Base-by-base conservation (phyloP, 2,113 vertebrate species). In the Gobiocypris rarus region DNA sequence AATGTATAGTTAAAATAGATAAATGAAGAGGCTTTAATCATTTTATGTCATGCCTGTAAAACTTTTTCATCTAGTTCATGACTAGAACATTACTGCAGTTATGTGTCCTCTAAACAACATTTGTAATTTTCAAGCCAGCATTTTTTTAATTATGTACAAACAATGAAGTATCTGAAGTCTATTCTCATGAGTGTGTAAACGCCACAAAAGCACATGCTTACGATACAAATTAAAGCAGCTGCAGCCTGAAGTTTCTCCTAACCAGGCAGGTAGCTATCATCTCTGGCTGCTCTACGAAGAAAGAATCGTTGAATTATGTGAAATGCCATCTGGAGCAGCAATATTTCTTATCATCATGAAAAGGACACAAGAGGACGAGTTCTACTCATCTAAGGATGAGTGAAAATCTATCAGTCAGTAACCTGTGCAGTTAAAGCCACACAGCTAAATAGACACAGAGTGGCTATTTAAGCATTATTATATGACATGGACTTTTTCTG, bases 321-420 rank as follows among this genome's bases (percentile, higher is more conserved):
- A 63, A 59, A 63, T 79, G 77, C 58, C 77, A 79, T 79, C 38
- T 79, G 58, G 77, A 63, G 41, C 58, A 19, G 58, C 41, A 61
- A 45, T 65, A 79, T 79, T 79, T 79, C 50, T n/a, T 38, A 8
- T 22, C 9, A 1, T 8, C 41, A 13, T 63, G n/a, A 26, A 48
- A 79, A 28, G 77, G 54, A 77, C 54, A 48, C n/a, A 79, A 50
- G 24, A 45, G 24, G 41, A 52, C 1, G 7, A 26, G 43, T 17
- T 1, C 24, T 31, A 17, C 24, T 75, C 63, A 38, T 67, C 17
- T 38, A 22, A 77, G 54, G 74, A 56, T 59, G 11, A 28, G 24
- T 50, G 8, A 50, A 71, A 74, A 74, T 24, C 43, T 11, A 50
- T 11, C 19, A 74, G 11, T 26, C 34, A 34, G 34, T 34, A 71